These are phyloP conservation scores for Magallana angulata DNA, from an alignment of 1,140 invertebrate genomes.

Conservation along the genomic window DNA sequence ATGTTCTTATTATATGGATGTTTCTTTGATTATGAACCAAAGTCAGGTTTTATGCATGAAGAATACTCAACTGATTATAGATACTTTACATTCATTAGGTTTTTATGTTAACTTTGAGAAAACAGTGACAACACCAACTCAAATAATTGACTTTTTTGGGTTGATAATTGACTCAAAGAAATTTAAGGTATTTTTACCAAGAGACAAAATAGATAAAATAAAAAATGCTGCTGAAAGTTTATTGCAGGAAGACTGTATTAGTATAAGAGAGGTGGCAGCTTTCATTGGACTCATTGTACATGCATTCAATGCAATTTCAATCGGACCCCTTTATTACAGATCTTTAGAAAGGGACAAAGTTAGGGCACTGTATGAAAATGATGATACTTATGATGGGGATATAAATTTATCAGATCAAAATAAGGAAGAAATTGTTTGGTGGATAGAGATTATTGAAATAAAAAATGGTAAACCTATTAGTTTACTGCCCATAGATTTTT, in stretches of 20 bases:
- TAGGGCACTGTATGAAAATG: not conserved
- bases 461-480: constrained; percentile 53
- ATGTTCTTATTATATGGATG: constrained; percentile 32
- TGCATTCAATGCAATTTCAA: constrained; percentile 54
- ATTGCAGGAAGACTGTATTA: not conserved
- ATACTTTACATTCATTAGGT: constrained; percentile 1
- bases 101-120: constrained; percentile 37
- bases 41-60: not conserved
- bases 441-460: constrained; percentile 48
- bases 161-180: constrained; percentile 3
- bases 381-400: constrained; percentile 42
- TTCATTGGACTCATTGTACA: constrained; percentile 53
- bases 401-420: not conserved
- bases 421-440: constrained; percentile 51
- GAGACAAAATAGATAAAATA: constrained; percentile 1
- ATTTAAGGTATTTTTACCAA: not conserved
- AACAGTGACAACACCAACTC: not conserved
- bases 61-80: constrained; percentile 1
- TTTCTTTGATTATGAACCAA: not conserved
- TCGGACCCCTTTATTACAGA: constrained; percentile 51
- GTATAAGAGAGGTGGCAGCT: constrained; percentile 41
- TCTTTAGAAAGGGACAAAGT: not conserved
- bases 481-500: not conserved
- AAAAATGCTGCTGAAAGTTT: not conserved
- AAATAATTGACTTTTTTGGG: constrained; percentile 19